A percentile compares a stretch with the other conserved stretches of the same genome.
These are phyloP conservation scores for Emydocephalus ijimae DNA, from an alignment of 2,113 vertebrate species.

Conservation along the genomic window DNA sequence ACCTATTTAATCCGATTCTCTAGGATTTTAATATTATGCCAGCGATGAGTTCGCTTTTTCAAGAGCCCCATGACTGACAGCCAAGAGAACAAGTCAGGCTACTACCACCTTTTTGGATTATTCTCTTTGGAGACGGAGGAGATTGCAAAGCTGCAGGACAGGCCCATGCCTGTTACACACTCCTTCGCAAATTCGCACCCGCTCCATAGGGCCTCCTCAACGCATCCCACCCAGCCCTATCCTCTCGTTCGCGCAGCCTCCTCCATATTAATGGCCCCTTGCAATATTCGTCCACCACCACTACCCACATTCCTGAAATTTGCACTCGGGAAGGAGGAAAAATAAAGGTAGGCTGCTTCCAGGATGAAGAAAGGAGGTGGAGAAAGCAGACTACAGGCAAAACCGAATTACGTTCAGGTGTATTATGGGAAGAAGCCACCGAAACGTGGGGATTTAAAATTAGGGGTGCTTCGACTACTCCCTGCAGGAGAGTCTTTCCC, in stretches of 20 bases:
- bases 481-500: not conserved
- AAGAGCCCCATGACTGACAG: not conserved
- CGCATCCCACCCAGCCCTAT: not conserved
- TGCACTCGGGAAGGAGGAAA: no score
- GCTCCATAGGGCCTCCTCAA: no score
- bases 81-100: not conserved
- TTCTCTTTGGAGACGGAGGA: not conserved
- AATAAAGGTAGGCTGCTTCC: not conserved
- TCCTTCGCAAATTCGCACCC: not conserved
- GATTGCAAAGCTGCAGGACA: not conserved
- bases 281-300: not conserved
- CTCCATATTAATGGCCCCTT: not conserved
- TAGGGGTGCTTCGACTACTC: not conserved
- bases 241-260: not conserved
- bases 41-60: not conserved
- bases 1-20: not conserved
- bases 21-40: not conserved
- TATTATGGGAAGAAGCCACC: not conserved
- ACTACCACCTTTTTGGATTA: no score
- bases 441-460: not conserved
- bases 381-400: not conserved
- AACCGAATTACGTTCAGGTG: no score
- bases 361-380: not conserved
- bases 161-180: no score
- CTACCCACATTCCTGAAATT: not conserved